A percentile compares a stretch with the other conserved stretches of the same genome.
phyloP scores from a whole-genome alignment of 30 jellyfish, hydroid and myxozoan species.

The Haliclystus octoradiatus region DNA sequence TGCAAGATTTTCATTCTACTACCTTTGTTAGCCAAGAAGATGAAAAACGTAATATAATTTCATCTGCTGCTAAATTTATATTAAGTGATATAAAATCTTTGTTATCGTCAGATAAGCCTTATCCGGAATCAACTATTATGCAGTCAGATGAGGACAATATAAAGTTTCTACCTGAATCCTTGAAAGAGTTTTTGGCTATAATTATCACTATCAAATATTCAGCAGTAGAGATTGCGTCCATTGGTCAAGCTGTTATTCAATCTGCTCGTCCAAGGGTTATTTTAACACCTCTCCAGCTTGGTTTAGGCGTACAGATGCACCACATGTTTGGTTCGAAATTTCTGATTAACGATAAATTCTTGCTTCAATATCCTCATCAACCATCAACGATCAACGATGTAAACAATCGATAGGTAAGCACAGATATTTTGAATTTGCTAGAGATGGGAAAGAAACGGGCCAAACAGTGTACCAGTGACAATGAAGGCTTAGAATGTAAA shows the following conservation, averaged over 20 bases:
- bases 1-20: conserved; percentile 9
- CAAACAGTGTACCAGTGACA: no score
- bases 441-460: no score
- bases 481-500: no score
- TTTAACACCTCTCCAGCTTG: background rate
- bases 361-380: no score
- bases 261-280: conserved; percentile 32
- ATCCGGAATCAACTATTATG: background rate
- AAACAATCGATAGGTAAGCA: no score
- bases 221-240: conserved; percentile 2
- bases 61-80: conserved; percentile 17
- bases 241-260: conserved; percentile 31
- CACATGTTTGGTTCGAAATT: background rate
- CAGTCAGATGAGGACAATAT: conserved; percentile 1
- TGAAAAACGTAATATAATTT: conserved; percentile 1
- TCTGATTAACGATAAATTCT: background rate
- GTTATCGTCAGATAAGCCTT: background rate
- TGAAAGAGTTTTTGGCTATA: background rate
- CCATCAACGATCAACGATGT: no score
- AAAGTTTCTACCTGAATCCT: conserved; percentile 8
- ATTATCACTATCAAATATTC: background rate
- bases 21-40: conserved; percentile 7
- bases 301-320: background rate
- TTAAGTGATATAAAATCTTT: conserved; percentile 8
- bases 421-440: no score